Conservation (phyloP, 2,797 vertebrate genomes). For the Micrastur ruficollis region DNA sequence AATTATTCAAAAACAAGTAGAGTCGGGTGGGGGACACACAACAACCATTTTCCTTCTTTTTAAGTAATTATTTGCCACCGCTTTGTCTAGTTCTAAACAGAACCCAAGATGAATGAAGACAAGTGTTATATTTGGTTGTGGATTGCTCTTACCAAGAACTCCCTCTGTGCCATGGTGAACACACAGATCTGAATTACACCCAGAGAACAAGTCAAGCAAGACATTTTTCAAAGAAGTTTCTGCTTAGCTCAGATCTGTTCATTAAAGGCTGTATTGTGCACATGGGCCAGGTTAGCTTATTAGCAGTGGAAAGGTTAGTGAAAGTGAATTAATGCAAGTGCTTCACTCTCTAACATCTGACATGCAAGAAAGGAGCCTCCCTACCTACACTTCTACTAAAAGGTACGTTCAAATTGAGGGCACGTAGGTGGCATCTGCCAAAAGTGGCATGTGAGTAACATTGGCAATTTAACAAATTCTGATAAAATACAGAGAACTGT, state of each 20-base stretch:
- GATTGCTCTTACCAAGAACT: background rate
- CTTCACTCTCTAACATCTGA: background rate
- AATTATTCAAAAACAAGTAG: background rate
- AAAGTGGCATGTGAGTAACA: slow-evolving; percentile 24
- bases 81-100: background rate
- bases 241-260: background rate
- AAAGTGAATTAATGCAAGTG: background rate
- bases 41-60: background rate
- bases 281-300: background rate
- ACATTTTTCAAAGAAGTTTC: background rate
- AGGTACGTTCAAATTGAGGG: slow-evolving; percentile 20
- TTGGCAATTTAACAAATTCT: slow-evolving; percentile 12
- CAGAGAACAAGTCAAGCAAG: background rate
- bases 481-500: background rate
- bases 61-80: background rate
- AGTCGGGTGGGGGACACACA: background rate
- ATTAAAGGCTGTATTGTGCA: background rate
- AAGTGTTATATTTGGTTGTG: fast-evolving
- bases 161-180: background rate
- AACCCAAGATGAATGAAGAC: background rate
- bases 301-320: background rate
- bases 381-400: slow-evolving; percentile 12
- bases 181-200: background rate
- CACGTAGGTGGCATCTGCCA: slow-evolving; percentile 56
- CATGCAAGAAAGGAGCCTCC: background rate